These are phyloP conservation scores for Drosophila pachea DNA, from an alignment of 1,140 invertebrate species.

Conservation along the genomic window DNA sequence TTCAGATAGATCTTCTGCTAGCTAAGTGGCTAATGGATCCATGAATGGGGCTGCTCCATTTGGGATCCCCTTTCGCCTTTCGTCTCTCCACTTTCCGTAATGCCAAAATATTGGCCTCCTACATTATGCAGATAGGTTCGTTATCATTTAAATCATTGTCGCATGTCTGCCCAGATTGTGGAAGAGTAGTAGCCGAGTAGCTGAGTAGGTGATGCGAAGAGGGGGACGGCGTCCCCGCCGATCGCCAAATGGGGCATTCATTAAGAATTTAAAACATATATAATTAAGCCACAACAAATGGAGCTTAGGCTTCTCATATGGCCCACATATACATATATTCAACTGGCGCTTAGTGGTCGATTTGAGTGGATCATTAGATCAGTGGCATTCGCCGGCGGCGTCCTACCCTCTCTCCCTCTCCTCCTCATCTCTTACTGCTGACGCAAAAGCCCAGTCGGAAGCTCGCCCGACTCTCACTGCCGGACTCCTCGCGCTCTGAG, in stretches of 20 bases:
- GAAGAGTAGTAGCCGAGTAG: neutral
- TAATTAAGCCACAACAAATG: conserved; percentile 74
- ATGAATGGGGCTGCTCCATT: conserved; percentile 13
- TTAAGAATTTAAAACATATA: conserved; percentile 76
- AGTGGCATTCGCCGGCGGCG: conserved; percentile 33
- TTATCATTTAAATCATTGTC: conserved; percentile 73
- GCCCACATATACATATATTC: conserved; percentile 35
- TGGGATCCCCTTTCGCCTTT: conserved; percentile 6
- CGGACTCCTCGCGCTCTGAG: conserved; percentile 10
- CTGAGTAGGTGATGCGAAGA: neutral
- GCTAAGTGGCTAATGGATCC: conserved; percentile 1
- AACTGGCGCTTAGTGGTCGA: conserved; percentile 66
- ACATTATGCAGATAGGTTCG: conserved; percentile 65
- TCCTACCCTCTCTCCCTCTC: no score
- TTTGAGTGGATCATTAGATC: conserved; percentile 69
- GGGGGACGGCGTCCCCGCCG: conserved; percentile 21
- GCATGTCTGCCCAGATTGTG: conserved; percentile 38
- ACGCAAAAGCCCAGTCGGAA: conserved; percentile 28
- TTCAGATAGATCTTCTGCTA: neutral
- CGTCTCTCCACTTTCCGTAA: conserved; percentile 11
- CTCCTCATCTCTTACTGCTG: no score
- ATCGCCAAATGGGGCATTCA: conserved; percentile 58
- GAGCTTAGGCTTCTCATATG: conserved; percentile 40
- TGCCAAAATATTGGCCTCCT: conserved; percentile 27
- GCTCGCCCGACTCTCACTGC: neutral